A percentile compares a stretch with the other conserved stretches of the same genome.
Conservation (phyloP, 2,888 invertebrate genomes). For the Drosophila macrospina region DNA sequence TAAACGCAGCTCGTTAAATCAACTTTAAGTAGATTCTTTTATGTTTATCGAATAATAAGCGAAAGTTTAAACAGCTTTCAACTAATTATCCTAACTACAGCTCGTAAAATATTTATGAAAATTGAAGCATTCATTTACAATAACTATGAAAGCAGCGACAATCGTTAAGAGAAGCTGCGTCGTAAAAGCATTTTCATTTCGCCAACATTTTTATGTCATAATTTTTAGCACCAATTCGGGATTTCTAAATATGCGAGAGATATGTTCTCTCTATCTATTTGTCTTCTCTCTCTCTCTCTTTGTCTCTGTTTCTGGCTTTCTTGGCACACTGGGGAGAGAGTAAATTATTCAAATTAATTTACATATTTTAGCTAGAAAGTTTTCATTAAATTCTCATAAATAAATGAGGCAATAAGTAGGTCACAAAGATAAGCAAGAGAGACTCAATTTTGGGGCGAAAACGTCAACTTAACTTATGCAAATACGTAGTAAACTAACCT, state of each 20-base stretch:
- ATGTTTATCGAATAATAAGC: background rate
- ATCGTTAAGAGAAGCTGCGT: constrained; percentile 19
- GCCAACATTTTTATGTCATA: constrained; percentile 22
- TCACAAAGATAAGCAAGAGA: constrained; percentile 35
- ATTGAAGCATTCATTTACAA: constrained; percentile 25
- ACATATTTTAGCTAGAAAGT: constrained; percentile 43
- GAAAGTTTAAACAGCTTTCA: constrained; percentile 6
- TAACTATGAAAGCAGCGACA: constrained; percentile 19
- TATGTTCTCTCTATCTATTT: background rate
- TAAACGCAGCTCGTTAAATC: background rate
- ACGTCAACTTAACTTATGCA: constrained; percentile 53
- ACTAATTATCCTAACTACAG: constrained; percentile 26
- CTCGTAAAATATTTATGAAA: constrained; percentile 27
- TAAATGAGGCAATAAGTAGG: constrained; percentile 62
- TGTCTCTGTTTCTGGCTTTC: background rate
- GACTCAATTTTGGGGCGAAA: constrained; percentile 20
- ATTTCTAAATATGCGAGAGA: background rate
- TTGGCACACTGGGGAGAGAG: constrained; percentile 1
- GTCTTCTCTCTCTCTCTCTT: background rate
- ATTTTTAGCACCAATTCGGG: constrained; percentile 12
- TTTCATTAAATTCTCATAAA: constrained; percentile 62
- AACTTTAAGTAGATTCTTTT: background rate
- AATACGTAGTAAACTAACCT: constrained; percentile 46
- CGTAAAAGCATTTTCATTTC: constrained; percentile 15
- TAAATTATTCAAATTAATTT: constrained; percentile 67